Base-by-base conservation (phyloP, 2,797 vertebrate genomes). In the Pitangus sulphuratus region DNA sequence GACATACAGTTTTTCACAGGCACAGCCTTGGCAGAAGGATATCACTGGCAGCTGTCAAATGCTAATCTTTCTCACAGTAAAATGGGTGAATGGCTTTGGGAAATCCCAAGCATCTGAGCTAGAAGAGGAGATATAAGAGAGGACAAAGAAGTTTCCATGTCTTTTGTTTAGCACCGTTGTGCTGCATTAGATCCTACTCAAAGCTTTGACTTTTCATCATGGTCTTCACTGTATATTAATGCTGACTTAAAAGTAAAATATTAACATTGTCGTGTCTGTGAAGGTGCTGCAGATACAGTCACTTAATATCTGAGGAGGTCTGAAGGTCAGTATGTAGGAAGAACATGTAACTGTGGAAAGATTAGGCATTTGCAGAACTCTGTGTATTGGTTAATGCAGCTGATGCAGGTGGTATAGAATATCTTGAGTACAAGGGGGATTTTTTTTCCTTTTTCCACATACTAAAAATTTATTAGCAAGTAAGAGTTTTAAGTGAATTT, bases 1-100 rank as follows among this genome's bases (percentile, higher is more conserved):
- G 74, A 90, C 77, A 90, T 69, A 81, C 39, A 72, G 42, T 75
- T 90, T 93, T 94, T 88, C 83, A 84, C 93, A 95, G 92, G 69
- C 26, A 6, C 25, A 84, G 83, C 35, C 45, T 69, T 97, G 90
- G 91, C 93, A 95, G 54, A 81, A 88, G 35, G 25, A 9, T 90
- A 22, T 62, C 3, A 9, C 39, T 91, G 74, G 70, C 96, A 94
- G 77, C 77, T 91, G 90, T 89, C 88, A 94, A 92, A 95, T 90
- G 88, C 66, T 91, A 62, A 90, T 95, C 54, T 84, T 81, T 88
- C 58, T 51, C 70, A 70, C 66, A 72, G 50, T 84, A 82, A 94
- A 95, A 74, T 0, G 39, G 20, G 31, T 86, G 77, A 88, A 58
- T 82, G 66, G 33, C 44, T 90, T 57, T 92, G 88, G 77, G 80